Evolutionary conservation across 2,888 invertebrate genomes (phyloP), one percentile per base, ranked within the genome.

Genomic region (Caenorhabditis virilis): DNA sequence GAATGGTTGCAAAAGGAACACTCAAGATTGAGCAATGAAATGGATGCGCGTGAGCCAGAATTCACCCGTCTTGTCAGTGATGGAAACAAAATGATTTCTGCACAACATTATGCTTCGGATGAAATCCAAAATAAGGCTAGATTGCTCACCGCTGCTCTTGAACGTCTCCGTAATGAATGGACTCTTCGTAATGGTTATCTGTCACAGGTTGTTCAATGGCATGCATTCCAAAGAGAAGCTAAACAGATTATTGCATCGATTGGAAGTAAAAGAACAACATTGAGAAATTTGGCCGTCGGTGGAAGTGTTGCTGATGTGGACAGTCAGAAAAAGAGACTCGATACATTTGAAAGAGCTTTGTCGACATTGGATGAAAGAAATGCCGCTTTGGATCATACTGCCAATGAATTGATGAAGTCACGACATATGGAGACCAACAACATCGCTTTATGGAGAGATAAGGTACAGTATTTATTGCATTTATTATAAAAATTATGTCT

Each of bases 151-250:
- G 89, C 90, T 63, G 92, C 92, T 82, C 88, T 91, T 0, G 89
- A 90, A 58, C 89, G 89, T 52, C 86, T 93, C 25, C 90, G 91
- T 79, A 88, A 89, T 0, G 91, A 91, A 1, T 95, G 94, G 93
- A 91, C 91, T 68, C 88, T 90, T 52, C 90, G 93, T 77, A 92
- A 92, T 84, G 89, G 92, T 47, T 90, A 91, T 79, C 52, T 82
- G 13, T 63, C 72, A 83, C 93, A 95, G 84, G 88, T 93, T 65
- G 91, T 92, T 66, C 93, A 95, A 85, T 87, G 94, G 78, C 94
- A 95, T 85, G 91, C 92, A 84, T 95, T 97, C 89, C 85, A 93
- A 67, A 87, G 95, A 2, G 97, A 97, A 85, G 92, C 93, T 15
- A 92, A 92, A 81, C 91, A 92, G 84, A 88, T 97, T 62, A 91